These are phyloP conservation scores for Enoplosus armatus DNA, from an alignment of 2,797 vertebrate genomes.

Conservation along the genomic window DNA sequence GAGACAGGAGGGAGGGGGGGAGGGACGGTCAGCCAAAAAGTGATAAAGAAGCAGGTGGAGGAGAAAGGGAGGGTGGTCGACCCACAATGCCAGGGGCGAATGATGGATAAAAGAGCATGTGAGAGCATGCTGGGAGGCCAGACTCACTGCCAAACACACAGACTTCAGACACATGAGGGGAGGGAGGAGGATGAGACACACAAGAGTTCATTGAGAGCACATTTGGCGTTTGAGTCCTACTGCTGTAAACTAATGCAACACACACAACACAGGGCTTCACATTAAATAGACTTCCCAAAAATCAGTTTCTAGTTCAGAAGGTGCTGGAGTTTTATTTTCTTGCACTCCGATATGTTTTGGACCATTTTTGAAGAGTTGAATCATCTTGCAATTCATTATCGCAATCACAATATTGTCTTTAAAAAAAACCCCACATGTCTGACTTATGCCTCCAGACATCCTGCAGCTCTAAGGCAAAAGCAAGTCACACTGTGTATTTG, in stretches of 20 bases:
- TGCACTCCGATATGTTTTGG: not conserved
- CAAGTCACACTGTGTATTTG: conserved; percentile 14
- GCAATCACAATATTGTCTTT: conserved; percentile 6
- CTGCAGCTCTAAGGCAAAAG: conserved; percentile 6
- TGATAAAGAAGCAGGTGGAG: conserved; percentile 69
- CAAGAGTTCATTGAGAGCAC: conserved; percentile 49
- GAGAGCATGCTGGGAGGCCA: conserved; percentile 62
- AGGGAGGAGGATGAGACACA: conserved; percentile 26
- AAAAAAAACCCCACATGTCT: conserved; percentile 1
- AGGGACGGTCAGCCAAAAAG: conserved; percentile 52
- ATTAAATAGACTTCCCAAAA: conserved; percentile 8
- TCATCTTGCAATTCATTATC: conserved; percentile 2
- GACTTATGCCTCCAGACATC: conserved; percentile 25
- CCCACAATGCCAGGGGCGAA: conserved; percentile 46
- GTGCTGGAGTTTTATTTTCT: not conserved
- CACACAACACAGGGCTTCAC: not conserved
- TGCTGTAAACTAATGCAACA: conserved; percentile 14
- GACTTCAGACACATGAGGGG: conserved; percentile 55
- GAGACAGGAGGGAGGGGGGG: conserved; percentile 27
- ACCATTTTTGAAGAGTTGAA: not conserved
- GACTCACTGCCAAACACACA: conserved; percentile 63
- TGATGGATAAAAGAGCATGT: conserved; percentile 74
- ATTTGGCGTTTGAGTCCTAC: conserved; percentile 24
- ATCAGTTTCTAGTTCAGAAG: not conserved
- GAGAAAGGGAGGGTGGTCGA: conserved; percentile 45